phyloP scores from a whole-genome alignment of 2,888 invertebrate species.

The Lacanobia oleracea region DNA sequence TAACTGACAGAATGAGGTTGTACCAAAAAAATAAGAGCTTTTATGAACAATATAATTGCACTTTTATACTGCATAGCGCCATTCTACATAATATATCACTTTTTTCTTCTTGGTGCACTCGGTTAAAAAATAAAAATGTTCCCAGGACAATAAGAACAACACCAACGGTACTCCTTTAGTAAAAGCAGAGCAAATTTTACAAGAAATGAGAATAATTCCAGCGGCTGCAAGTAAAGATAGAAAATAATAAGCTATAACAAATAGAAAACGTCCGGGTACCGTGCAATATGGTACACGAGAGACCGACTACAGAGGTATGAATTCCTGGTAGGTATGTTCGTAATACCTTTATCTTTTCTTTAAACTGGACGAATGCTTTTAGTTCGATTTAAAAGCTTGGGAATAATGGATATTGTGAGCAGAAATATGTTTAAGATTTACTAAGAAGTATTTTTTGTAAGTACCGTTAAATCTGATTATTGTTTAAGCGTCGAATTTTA shows the following conservation, averaged over 20 bases:
- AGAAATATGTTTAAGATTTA: constrained; percentile 3
- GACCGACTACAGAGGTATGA: constrained; percentile 49
- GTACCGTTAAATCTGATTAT: neutral
- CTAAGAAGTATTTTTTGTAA: neutral
- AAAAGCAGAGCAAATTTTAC: constrained; percentile 46
- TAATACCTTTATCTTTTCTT: constrained; percentile 49
- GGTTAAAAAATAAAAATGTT: constrained; percentile 28
- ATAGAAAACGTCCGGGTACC: constrained; percentile 64
- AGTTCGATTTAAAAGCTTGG: constrained; percentile 23
- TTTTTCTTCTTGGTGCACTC: constrained; percentile 10
- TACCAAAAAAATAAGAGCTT: too few species aligned
- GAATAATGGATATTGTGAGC: neutral
- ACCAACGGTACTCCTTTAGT: constrained; percentile 12
- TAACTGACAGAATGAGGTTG: too few species aligned
- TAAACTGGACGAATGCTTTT: constrained; percentile 22
- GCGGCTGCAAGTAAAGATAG: constrained; percentile 58
- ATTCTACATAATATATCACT: neutral
- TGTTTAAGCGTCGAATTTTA: too few species aligned
- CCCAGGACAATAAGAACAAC: constrained; percentile 40
- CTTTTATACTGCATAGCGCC: neutral
- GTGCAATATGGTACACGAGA: constrained; percentile 63
- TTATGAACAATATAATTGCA: neutral
- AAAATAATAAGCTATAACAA: constrained; percentile 74
- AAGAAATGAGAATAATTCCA: constrained; percentile 60
- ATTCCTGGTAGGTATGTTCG: constrained; percentile 41